phyloP scores from a whole-genome alignment of 1,140 invertebrate species.

The Rhagoletis pomonella region DNA sequence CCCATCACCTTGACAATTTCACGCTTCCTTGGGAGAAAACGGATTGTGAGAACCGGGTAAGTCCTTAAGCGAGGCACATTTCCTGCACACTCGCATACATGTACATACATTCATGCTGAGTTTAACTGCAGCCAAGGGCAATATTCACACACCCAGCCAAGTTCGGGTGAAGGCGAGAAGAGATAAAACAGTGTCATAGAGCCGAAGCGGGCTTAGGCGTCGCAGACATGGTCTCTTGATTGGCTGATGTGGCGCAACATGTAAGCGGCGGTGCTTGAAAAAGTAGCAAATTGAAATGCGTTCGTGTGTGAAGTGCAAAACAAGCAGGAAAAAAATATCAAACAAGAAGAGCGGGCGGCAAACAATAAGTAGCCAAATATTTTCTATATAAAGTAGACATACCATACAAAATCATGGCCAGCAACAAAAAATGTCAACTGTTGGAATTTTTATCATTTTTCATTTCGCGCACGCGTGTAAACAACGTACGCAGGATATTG shows the following conservation, averaged over 20 bases:
- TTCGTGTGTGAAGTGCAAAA: conserved; percentile 41
- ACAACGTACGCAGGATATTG: not conserved
- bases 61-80: not conserved
- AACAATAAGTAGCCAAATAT: not conserved
- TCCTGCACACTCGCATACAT: not conserved
- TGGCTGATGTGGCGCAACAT: conserved; percentile 35
- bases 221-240: not conserved
- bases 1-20: conserved; percentile 7
- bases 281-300: conserved; percentile 50
- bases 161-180: not conserved
- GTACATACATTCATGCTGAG: not conserved
- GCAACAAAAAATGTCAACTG: not conserved
- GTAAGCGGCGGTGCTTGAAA: conserved; percentile 5
- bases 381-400: not conserved
- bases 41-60: not conserved
- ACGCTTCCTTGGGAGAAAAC: conserved; percentile 27
- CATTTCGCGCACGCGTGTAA: not conserved
- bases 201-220: not conserved
- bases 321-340: not conserved
- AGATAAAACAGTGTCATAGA: not conserved
- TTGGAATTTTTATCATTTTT: conserved; percentile 32
- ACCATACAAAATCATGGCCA: not conserved
- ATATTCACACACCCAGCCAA: not conserved
- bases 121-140: not conserved
- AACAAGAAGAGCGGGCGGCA: not conserved